Conservation (phyloP, 2,797 vertebrate species). For the Adrianichthys oophorus region DNA sequence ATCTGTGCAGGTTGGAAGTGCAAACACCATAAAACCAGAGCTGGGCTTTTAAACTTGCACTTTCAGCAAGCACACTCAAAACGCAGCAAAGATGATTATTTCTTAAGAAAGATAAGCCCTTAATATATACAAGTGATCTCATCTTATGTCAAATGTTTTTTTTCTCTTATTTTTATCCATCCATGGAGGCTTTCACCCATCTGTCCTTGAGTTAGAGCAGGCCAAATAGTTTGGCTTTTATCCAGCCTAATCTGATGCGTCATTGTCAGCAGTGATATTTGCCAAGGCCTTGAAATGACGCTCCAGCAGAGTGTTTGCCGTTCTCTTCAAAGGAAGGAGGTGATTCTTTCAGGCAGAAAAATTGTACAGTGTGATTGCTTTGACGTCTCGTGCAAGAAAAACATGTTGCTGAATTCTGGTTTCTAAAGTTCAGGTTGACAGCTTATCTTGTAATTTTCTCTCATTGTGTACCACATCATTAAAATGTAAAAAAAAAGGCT, state of each 20-base stretch:
- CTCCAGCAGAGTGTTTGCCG: conserved; percentile 22
- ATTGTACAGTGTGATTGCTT: not conserved
- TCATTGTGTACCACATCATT: conserved; percentile 2
- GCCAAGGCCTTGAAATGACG: conserved; percentile 34
- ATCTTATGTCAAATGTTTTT: not conserved
- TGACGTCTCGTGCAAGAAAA: not conserved
- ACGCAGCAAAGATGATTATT: not conserved
- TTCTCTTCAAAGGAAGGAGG: conserved; percentile 23
- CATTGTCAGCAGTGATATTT: conserved; percentile 24
- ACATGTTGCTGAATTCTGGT: not conserved
- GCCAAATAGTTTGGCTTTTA: conserved; percentile 38
- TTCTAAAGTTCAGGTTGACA: too few species aligned
- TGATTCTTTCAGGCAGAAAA: not conserved
- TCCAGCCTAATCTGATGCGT: conserved; percentile 37
- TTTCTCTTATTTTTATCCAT: conserved; percentile 1
- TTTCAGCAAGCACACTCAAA: not conserved
- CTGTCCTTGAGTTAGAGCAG: conserved; percentile 45
- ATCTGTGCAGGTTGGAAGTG: conserved; percentile 43
- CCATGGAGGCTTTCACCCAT: conserved; percentile 12
- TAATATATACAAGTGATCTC: not conserved
- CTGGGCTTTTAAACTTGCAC: conserved; percentile 8
- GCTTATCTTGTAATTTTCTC: conserved; percentile 7
- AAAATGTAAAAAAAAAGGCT: conserved; percentile 7
- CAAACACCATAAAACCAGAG: conserved; percentile 11
- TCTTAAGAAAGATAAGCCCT: conserved; percentile 1